phyloP scores from a whole-genome alignment of 2,797 vertebrate species.

The Leptodactylus fallax region DNA sequence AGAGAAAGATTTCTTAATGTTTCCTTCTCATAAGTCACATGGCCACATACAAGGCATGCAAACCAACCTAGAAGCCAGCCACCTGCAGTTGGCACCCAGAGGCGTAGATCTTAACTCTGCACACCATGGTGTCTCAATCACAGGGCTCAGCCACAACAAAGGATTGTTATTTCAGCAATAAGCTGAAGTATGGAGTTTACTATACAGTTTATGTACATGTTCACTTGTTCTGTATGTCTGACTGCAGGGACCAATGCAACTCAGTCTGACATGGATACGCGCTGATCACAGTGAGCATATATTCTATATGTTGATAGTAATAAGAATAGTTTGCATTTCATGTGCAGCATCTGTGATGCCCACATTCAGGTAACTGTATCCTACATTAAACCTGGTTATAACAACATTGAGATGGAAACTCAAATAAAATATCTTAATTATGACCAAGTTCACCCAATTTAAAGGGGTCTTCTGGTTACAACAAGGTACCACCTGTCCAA shows the following conservation, averaged over 20 bases:
- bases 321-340: too few relatives aligned
- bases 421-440: not conserved
- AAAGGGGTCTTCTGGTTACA: not conserved
- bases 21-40: conserved; percentile 59
- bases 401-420: too few relatives aligned
- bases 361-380: not conserved
- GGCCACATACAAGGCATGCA: conserved; percentile 10
- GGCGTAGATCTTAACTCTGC: not conserved
- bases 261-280: too few relatives aligned
- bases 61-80: conserved; percentile 6
- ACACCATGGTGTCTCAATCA: not conserved
- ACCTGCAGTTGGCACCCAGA: conserved; percentile 5
- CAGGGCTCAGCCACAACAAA: not conserved
- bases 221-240: too few relatives aligned
- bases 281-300: too few relatives aligned
- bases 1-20: conserved; percentile 50
- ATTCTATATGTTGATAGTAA: too few relatives aligned
- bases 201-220: too few relatives aligned
- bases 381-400: too few relatives aligned
- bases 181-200: too few relatives aligned
- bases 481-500: too few relatives aligned
- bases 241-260: too few relatives aligned
- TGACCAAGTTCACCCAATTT: not conserved
- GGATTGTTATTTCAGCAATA: not conserved
- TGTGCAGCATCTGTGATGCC: too few relatives aligned